Evolutionary conservation across 2,113 vertebrate genomes (phyloP), one percentile per base, ranked within the genome.

Genomic region (Crotophaga sulcirostris): DNA sequence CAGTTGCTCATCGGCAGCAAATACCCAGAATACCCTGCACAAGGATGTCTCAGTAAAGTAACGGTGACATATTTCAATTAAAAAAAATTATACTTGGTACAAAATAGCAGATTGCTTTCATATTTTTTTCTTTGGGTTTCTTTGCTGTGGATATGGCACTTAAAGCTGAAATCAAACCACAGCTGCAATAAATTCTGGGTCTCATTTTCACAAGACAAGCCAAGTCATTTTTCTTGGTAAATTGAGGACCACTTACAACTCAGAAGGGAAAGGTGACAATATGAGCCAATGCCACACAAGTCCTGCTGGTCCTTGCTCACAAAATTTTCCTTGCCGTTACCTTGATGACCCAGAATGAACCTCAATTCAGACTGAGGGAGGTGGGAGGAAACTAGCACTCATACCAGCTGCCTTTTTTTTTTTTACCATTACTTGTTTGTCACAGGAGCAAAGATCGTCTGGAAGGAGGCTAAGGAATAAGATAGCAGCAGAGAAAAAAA

Each of bases 361-460:
- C 42, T 2, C 6, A 56, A 44, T 82, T 75, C 81, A 91, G 69
- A 9, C 34, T 62, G n/a, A 79, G n/a, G 17, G 8, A 85, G 62
- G 40, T 83, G 58, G 49, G 89, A 76, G 54, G 74, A 91, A 94
- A 85, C 31, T 36, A 64, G 40, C 73, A 87, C 4, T 85, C 8
- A 5, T 64, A 36, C 33, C 62, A 91, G n/a, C n/a, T 83, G 59
- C 36, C n/a, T 87, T 80, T 64, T 83, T 73, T 83, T 73, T 63
- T 87, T 89, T 76, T 34, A 38, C 26, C 28, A 17, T 36, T 21
- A 40, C 62, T 84, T 78, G 11, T 45, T 87, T 87, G 36, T 89
- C 58, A 62, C 60, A 93, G 87, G 63, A 93, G 19, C 28, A 89
- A 89, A 93, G 77, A 94, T 89, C 55, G 40, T 89, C 81, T 82